phyloP scores from a whole-genome alignment of 2,797 vertebrate species.

The Hephaestus fuliginosus region DNA sequence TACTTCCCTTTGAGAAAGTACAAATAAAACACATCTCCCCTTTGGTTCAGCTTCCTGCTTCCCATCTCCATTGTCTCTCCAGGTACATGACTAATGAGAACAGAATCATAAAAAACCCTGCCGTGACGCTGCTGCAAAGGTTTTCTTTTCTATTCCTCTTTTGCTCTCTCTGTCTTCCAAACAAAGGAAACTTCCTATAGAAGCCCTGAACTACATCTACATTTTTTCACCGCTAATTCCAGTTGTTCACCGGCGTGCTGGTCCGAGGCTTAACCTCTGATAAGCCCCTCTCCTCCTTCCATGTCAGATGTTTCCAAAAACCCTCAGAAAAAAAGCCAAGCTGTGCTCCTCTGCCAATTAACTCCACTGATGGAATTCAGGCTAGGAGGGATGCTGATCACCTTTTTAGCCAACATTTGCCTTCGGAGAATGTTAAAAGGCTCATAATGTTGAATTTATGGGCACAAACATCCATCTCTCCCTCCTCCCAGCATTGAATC shows the following conservation, averaged over 20 bases:
- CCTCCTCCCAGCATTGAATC: conserved; percentile 33
- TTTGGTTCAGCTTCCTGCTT: conserved; percentile 9
- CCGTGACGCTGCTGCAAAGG: conserved; percentile 17
- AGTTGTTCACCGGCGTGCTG: background rate
- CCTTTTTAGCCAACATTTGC: conserved; percentile 46
- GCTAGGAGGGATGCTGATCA: conserved; percentile 48
- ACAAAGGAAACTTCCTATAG: conserved; percentile 26
- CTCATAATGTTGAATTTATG: conserved; percentile 55
- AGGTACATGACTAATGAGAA: conserved; percentile 30
- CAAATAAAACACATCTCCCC: conserved; percentile 18
- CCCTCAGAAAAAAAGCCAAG: background rate
- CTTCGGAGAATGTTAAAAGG: conserved; percentile 59
- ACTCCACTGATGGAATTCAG: conserved; percentile 65
- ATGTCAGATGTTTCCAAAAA: conserved; percentile 11
- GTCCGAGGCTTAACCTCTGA: conserved; percentile 34
- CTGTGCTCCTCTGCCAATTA: conserved; percentile 65
- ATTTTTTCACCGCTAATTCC: conserved; percentile 14
- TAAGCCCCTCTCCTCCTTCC: conserved; percentile 3
- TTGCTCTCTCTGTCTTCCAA: conserved; percentile 15
- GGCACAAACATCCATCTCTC: conserved; percentile 18
- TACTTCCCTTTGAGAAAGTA: conserved; percentile 6
- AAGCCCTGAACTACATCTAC: conserved; percentile 7
- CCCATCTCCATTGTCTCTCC: conserved; percentile 25
- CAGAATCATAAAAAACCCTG: conserved; percentile 24
- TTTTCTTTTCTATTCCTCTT: conserved; percentile 11